Evolutionary conservation across 2,888 invertebrate genomes (phyloP).

Genomic region (Prenolepis imparis): DNA sequence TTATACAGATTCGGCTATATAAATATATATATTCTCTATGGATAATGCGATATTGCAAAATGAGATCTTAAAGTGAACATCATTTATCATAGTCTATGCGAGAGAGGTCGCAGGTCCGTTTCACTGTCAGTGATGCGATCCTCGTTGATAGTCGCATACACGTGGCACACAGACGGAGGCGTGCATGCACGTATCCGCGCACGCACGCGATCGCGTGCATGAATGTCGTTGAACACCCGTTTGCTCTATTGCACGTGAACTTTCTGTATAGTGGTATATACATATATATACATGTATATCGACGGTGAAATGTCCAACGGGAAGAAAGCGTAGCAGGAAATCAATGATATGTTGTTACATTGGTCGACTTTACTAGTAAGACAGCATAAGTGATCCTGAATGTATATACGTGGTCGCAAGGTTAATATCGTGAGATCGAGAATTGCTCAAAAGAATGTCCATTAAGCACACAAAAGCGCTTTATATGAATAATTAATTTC

Average conservation of each 20-base stretch:
- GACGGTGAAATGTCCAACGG: conserved; percentile 78
- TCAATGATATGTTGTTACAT: conserved; percentile 75
- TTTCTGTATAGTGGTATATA: not conserved
- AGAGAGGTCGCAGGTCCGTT: not conserved
- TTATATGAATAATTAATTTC: not conserved
- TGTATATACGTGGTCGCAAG: conserved; percentile 21
- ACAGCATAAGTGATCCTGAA: conserved; percentile 50
- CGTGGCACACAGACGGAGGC: not conserved
- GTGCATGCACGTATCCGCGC: not conserved
- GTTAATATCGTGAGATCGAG: conserved; percentile 23
- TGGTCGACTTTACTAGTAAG: conserved; percentile 65
- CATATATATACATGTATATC: not conserved
- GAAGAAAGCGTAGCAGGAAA: conserved; percentile 84
- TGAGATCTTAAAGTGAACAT: not conserved
- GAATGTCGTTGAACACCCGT: conserved; percentile 33
- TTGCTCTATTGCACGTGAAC: conserved; percentile 51
- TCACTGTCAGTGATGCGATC: conserved; percentile 59
- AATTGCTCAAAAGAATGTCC: not conserved
- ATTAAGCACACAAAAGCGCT: not conserved
- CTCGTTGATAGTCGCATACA: not conserved
- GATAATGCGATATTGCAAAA: not conserved
- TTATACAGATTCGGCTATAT: not conserved
- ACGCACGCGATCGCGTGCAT: conserved; percentile 56
- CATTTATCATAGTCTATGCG: not conserved
- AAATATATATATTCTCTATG: not conserved